Conservation (phyloP, 2,888 invertebrate species). For the Metopia argyrocephala region DNA sequence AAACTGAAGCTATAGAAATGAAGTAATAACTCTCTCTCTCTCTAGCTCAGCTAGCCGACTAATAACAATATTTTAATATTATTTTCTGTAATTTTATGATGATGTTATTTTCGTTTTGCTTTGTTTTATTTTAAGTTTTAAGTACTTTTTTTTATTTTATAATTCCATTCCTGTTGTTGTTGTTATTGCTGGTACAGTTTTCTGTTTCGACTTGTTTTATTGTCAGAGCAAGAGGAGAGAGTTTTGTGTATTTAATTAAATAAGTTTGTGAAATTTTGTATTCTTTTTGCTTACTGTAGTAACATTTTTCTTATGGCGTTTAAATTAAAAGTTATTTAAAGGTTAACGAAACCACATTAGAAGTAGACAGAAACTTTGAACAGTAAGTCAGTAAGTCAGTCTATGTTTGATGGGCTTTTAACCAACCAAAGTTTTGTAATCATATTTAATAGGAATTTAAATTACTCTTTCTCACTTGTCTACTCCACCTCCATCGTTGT, state of each 20-base stretch:
- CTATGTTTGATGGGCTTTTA: conserved; percentile 53
- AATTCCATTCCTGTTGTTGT: conserved; percentile 9
- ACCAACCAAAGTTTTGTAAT: conserved; percentile 57
- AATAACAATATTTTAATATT: conserved; percentile 60
- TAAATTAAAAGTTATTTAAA: conserved; percentile 63
- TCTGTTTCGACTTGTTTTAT: conserved; percentile 37
- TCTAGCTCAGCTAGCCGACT: conserved; percentile 1
- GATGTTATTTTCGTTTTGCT: conserved; percentile 41
- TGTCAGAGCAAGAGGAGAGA: conserved; percentile 11
- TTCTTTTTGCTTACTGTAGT: no score
- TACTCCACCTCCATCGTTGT: not conserved
- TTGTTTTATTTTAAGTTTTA: conserved; percentile 32
- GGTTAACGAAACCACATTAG: conserved; percentile 63
- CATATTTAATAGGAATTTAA: conserved; percentile 49
- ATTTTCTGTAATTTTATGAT: conserved; percentile 60
- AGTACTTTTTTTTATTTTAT: not conserved
- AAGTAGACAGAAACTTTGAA: conserved; percentile 48
- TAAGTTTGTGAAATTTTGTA: conserved; percentile 27
- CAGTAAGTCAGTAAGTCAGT: conserved; percentile 3
- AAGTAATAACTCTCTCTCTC: not conserved
- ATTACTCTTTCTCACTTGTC: conserved; percentile 4
- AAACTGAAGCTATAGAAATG: conserved; percentile 9
- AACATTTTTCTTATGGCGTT: conserved; percentile 48
- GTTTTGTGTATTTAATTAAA: conserved; percentile 61
- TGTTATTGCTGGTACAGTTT: conserved; percentile 25